Evolutionary conservation across 2,888 invertebrate species (phyloP), one percentile per base, ranked within the genome.

Genomic region (Cyaniris semiargus): DNA sequence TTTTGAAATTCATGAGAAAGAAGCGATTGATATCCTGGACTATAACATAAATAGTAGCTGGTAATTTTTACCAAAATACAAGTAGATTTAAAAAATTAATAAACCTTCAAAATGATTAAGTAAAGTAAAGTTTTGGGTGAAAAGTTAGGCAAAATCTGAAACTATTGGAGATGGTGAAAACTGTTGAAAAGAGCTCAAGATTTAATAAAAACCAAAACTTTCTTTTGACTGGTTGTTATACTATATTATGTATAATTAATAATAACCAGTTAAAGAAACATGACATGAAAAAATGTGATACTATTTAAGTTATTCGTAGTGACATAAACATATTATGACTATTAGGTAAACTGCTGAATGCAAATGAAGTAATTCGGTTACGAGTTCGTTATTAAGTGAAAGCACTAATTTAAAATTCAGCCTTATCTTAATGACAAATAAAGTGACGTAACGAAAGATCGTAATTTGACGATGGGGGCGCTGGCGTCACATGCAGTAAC

Each of bases 381-480:
- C 66, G 27, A 66, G 27, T 27, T 66, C 66, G 66, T 31, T 71
- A 71, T 44, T 74, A 53, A 23, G 74, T 48, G 48, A 74, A 53
- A 74, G 44, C 72, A 23, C 74, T 27, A 15, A 74, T 74, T 74
- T 72, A 5, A 71, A 44, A 74, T 74, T 48, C 74, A 13, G 71
- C 78, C 60, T 74, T 75, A 71, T 38, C 71, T 75, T 53, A 66
- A 76, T 60, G 79, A 78, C 79, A 77, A 79, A 79, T 75, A 70
- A 66, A 76, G 27, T 58, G 75, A 86, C 84, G 87, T 84, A 92
- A 92, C 86, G 82, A 84, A 84, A 85, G 84, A 85, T 84, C 83
- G 84, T 89, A 91, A 91, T 90, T 90, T 86, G 86, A 87, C 74
- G 77, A 70, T 82, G 86, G 23, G 76, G 70, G 70, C 77, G 84